Evolutionary conservation across 2,113 vertebrate genomes (phyloP), one percentile per base, ranked within the genome.

Genomic region (Proteles cristata): DNA sequence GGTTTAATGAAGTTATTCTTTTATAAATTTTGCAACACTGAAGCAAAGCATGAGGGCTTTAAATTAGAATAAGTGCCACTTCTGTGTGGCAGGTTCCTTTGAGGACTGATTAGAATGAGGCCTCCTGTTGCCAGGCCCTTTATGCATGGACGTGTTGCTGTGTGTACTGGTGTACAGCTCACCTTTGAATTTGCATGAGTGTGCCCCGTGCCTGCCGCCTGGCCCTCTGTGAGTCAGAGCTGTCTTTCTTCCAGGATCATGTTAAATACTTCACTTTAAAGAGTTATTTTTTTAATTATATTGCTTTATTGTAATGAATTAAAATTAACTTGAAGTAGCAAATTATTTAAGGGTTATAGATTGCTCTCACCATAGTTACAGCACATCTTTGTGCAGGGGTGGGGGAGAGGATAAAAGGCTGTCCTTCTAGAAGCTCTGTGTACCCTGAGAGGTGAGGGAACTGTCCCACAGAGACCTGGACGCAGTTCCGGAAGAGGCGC

Each of bases 21-120:
- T 98, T 98, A 98, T 99, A 98, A 98, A 98, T 99, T 99, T 99
- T 99, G 98, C 97, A 98, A 98, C 98, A 98, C 97, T 98, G 98
- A 98, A 99, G 98, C 98, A 98, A 98, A 98, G 97, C 97, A 96
- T 96, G 98, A 99, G 98, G 98, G 98, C 98, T 99, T 99, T 99
- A 99, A 99, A 99, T 99, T 99, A 99, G 98, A 98, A 23, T 98
- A 99, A 99, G 99, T 99, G 98, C 98, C 98, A 99, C 98, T 99
- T 99, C 97, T 98, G 96, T 98, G 97, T 98, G 98, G 96, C 98
- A 98, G 96, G 97, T 98, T 99, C 99, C 98, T 99, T 98, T 98
- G 99, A 99, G 99, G 98, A 98, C 98, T 99, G 99, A 99, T 99
- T 98, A 98, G 98, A 99, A 98, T 96, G 95, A 98, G 97, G 96